Evolutionary conservation across 1,140 invertebrate species (phyloP), one percentile per base, ranked within the genome.

Genomic region (Drosophila saltans): DNA sequence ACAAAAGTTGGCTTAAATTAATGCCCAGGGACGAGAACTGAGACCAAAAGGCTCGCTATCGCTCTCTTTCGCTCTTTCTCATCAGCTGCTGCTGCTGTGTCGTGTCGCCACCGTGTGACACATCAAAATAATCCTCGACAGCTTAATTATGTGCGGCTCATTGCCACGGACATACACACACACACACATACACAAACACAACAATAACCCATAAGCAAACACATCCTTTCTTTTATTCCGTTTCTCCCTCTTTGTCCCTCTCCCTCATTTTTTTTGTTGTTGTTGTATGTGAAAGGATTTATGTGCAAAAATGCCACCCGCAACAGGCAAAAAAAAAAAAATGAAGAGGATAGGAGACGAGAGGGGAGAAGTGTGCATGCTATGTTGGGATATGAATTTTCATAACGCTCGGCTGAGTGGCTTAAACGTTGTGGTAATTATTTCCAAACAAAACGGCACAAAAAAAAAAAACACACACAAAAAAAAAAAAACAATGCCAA

Each of bases 41-140:
- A 65, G 73, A 77, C 74, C 74, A 58, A 60, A 74, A 74, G 78
- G 77, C 84, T 88, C 76, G 77, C 84, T 88, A 63, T 70, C 74
- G 21, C 21, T 52, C 45, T 26, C 45, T 26, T 52, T 52, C 24
- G 21, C 21, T 52, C 45, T 26, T 52, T 24, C 45, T 48, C 66
- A 81, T 86, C 86, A 90, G 82, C 80, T 85, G 85, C 76, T 72
- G 55, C 52, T 45, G 33, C 70, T 64, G 74, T 68, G 57, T 39
- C 30, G 57, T 39, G 30, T 88, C 80, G 83, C 78, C 80, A 80
- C 78, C 84, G 76, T 88, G 84, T 88, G 88, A 86, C 88, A 90
- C 88, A 90, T 90, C 88, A 90, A 86, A 80, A 90, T 90, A 90
- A 90, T 90, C 86, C 83, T 77, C 86, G 81, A 90, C 86, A 90